Evolutionary conservation across 2,888 invertebrate genomes (phyloP), one percentile per base, ranked within the genome.

Genomic region (Lasioglossum malachurum): DNA sequence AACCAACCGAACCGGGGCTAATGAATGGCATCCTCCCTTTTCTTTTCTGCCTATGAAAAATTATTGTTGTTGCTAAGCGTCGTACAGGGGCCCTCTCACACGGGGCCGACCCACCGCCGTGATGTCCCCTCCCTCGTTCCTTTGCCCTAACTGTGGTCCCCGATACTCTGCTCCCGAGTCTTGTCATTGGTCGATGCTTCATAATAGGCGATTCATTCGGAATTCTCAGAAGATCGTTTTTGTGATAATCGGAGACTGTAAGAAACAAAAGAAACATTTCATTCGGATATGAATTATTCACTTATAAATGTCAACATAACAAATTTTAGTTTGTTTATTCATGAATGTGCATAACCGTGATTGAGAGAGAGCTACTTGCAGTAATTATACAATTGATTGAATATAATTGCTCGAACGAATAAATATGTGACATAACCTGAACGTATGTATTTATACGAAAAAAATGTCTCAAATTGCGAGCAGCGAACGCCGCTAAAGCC

Each of bases 1-100:
- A 95, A 95, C 95, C 94, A 94, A 95, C 95, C 94, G 91, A 94
- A 93, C 92, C 93, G 91, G 90, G 92, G 91, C 94, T 95, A 95
- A 95, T 95, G 95, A 95, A 95, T 95, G 93, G 93, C 93, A 92
- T 93, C 93, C 93, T 93, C 93, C 93, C 92, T 92, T 93, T 93
- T 94, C 93, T 94, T 93, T 93, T 91, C 92, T 92, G 88, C 90
- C 93, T 92, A 92, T 94, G 95, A 95, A 95, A 95, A 95, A 95
- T 95, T 95, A 94, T 94, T 93, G 93, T 93, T 93, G 92, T 88
- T 92, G 90, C 92, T 90, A 80, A 87, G 82, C 83, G 38, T 69
- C 69, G 35, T 38, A 23, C 69, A 60, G 77, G 80, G 78, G 72
- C 84, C 86, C 89, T 83, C 91, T 90, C 91, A 90, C 91, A 90